Evolutionary conservation across 35 echinoderm and acorn worm genomes (phyloP).

Genomic region (Chiridota heheva): DNA sequence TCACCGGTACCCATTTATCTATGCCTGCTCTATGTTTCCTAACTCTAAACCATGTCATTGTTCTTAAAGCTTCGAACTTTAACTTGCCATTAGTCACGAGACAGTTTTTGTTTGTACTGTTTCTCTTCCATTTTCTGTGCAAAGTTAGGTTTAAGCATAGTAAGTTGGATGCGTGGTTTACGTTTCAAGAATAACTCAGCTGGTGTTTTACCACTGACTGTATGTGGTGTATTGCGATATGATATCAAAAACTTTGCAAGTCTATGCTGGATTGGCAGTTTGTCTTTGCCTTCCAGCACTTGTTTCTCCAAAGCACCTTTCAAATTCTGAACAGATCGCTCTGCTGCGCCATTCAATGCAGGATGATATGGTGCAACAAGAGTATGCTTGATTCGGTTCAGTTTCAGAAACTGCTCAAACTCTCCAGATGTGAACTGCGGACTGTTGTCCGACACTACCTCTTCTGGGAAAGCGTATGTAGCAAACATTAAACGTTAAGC

Average conservation of each 20-base stretch:
- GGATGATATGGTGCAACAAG: constrained; percentile 37
- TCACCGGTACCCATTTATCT: constrained; percentile 5
- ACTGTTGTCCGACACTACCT: constrained; percentile 63
- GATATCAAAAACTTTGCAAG: constrained; percentile 33
- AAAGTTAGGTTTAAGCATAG: constrained; percentile 10
- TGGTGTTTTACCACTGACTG: constrained; percentile 19
- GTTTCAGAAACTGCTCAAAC: constrained; percentile 43
- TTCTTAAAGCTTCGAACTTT: background rate
- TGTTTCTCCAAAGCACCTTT: constrained; percentile 34
- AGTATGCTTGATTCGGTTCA: constrained; percentile 34
- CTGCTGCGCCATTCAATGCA: constrained; percentile 40
- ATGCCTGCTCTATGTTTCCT: background rate
- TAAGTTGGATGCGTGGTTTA: background rate
- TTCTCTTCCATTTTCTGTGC: background rate
- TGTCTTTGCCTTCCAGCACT: background rate
- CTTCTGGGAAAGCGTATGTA: constrained; percentile 35
- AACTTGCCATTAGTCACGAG: constrained; percentile 6
- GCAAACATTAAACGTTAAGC: constrained; percentile 20
- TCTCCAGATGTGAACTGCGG: constrained; percentile 62
- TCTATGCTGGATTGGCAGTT: background rate
- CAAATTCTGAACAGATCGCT: constrained; percentile 53
- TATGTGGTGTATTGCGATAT: constrained; percentile 28
- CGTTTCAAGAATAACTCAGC: constrained; percentile 33
- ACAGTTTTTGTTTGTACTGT: background rate
- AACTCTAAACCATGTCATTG: background rate